phyloP scores from a whole-genome alignment of 2,797 vertebrate species.

The Artibeus jamaicensis region DNA sequence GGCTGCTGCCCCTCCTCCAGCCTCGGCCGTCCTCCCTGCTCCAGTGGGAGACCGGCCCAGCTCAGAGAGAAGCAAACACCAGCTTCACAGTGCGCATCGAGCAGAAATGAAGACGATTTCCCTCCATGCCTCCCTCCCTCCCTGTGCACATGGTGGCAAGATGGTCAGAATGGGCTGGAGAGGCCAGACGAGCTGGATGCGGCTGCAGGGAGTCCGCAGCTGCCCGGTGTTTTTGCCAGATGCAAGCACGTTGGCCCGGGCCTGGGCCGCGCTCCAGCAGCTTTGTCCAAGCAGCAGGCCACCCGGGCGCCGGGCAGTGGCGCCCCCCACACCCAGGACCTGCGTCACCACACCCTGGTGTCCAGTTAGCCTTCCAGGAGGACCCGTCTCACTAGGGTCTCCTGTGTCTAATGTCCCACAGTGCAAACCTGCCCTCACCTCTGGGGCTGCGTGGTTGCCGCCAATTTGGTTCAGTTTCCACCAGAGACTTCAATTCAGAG shows the following conservation, averaged over 20 bases:
- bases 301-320: neutral
- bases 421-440: neutral
- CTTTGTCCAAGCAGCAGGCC: neutral
- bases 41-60: neutral
- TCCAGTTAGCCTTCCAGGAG: neutral
- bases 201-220: neutral
- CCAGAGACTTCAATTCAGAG: neutral
- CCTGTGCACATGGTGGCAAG: neutral
- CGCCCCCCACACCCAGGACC: neutral
- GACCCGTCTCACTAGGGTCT: rapidly evolving
- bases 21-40: rapidly evolving
- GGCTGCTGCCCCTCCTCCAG: neutral
- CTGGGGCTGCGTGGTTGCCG: neutral
- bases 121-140: neutral
- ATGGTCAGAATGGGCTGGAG: neutral
- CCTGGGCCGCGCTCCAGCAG: neutral
- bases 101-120: neutral
- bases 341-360: neutral
- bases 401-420: neutral
- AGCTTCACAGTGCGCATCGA: neutral
- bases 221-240: constrained; percentile 35
- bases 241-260: neutral
- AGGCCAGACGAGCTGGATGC: neutral
- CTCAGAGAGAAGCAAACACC: neutral
- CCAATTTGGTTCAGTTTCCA: neutral